phyloP scores from a whole-genome alignment of 2,797 vertebrate species.

The Kryptopterus vitreolus region DNA sequence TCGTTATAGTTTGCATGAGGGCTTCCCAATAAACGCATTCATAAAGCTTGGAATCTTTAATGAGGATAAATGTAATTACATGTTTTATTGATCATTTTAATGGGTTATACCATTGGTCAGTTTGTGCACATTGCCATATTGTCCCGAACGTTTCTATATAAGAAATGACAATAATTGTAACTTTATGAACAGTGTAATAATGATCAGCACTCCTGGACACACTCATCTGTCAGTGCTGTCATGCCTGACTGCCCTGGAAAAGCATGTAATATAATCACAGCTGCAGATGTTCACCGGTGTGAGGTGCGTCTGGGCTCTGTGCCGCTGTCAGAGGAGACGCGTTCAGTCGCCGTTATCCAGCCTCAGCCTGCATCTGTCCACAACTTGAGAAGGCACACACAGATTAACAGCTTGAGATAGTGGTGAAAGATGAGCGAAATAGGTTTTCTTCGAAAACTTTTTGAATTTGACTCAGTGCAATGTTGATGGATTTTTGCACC shows the following conservation, averaged over 20 bases:
- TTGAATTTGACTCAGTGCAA: neutral
- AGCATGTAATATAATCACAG: conserved; percentile 29
- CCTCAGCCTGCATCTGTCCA: neutral
- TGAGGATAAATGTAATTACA: neutral
- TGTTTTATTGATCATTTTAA: neutral
- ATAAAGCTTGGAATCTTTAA: neutral
- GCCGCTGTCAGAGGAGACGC: neutral
- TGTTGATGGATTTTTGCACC: conserved; percentile 43
- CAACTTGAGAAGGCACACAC: neutral
- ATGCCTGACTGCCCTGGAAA: conserved; percentile 4
- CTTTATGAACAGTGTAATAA: neutral
- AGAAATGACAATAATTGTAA: neutral
- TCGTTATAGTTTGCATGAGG: neutral
- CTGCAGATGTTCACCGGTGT: neutral
- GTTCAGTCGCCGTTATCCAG: neutral
- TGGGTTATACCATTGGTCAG: neutral
- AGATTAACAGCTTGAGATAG: neutral
- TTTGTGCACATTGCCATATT: neutral
- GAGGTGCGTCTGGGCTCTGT: neutral
- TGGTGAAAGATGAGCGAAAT: neutral
- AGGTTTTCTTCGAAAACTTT: neutral
- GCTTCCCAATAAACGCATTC: neutral
- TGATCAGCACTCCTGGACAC: neutral
- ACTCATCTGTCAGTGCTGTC: neutral
- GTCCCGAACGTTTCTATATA: neutral